Percentiles rank a stretch among this genome's conserved stretches.
Conservation (phyloP, 2,888 invertebrate species). For the Chelonus formosanus region DNA sequence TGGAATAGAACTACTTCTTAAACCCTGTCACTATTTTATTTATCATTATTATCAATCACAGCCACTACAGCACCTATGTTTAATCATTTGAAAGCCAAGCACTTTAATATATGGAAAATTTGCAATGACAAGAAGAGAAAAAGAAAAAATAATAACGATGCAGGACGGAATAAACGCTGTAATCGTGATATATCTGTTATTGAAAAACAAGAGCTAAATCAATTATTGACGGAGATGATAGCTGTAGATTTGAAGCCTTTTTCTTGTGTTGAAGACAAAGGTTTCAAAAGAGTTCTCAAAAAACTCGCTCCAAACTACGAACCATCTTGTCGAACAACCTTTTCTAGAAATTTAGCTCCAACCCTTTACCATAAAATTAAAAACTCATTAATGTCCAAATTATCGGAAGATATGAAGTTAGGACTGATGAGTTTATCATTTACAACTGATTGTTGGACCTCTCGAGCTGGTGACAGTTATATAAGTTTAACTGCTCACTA, state of each 20-base stretch:
- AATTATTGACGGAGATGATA: slow-evolving; percentile 23
- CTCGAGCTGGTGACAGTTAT: slow-evolving; percentile 5
- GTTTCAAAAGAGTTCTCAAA: slow-evolving; percentile 12
- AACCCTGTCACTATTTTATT: too few species aligned
- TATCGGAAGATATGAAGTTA: slow-evolving; percentile 6
- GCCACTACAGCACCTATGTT: too few species aligned
- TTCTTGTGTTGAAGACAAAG: slow-evolving; percentile 14
- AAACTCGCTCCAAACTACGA: slow-evolving; percentile 14
- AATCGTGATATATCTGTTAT: too few species aligned
- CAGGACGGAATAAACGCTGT: too few species aligned
- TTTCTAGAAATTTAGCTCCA: slow-evolving; percentile 19
- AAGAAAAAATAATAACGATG: too few species aligned
- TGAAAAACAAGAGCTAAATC: slow-evolving; percentile 8
- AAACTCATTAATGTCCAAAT: slow-evolving; percentile 6
- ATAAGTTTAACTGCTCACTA: slow-evolving; percentile 27
- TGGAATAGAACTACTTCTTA: too few species aligned
- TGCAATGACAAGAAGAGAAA: too few species aligned
- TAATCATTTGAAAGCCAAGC: too few species aligned
- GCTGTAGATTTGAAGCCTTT: slow-evolving; percentile 25
- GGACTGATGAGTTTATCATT: slow-evolving; percentile 25
- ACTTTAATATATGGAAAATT: too few species aligned
- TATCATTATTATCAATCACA: too few species aligned
- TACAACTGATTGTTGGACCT: slow-evolving; percentile 27
- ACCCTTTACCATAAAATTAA: slow-evolving; percentile 12
- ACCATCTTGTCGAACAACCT: slow-evolving; percentile 8